Base-by-base conservation (phyloP, 2,797 vertebrate genomes). In the Distichodus sexfasciatus region DNA sequence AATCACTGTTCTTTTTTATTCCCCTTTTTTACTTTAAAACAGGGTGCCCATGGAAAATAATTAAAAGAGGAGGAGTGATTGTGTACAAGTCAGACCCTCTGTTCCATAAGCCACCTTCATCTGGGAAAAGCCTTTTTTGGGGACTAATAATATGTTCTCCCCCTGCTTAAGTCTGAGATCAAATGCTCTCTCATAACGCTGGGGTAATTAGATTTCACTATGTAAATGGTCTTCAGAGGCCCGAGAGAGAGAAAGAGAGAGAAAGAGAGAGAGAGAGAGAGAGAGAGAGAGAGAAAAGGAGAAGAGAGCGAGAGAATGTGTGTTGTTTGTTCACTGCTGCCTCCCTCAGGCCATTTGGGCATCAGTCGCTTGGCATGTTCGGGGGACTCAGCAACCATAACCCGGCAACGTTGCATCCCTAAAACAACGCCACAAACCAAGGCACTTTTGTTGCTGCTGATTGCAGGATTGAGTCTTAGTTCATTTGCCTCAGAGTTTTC, bases 171-270 rank as follows among this genome's bases (percentile, higher is more conserved):
- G 87, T 90, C 87, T 85, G 88, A 90, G 90, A 91, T 92, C 87
- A 91, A 91, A 90, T 90, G 87, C 73, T 87, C 85, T 85, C 88
- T 89, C 84, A 83, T 82, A 87, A 88, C 79, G 83, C 83, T 59
- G 19, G 84, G 83, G 87, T 91, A 91, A 92, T 91, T 90, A 91
- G 88, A 89, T 91, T 91, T 89, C 84, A 84, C 89, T 91, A 91
- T 91, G 90, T 91, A 90, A 91, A 92, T 91, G 89, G 88, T 76
- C 83, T 88, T 88, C 87, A 69, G 69, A 69, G 72, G 68, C 59
- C 15, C 1, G 21, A 50, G 54, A 60, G 57, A 19, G 54, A 38
- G 35, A 38, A 24, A 38, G 28, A 46, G 57, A 33, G 23, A 35
- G 36, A 51, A 35, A 65, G 50, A 48, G 48, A 44, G 60, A 69